A percentile compares a stretch with the other conserved stretches of the same genome.
Conservation (phyloP, 2,113 vertebrate genomes). For the Ceyx melanurus region DNA sequence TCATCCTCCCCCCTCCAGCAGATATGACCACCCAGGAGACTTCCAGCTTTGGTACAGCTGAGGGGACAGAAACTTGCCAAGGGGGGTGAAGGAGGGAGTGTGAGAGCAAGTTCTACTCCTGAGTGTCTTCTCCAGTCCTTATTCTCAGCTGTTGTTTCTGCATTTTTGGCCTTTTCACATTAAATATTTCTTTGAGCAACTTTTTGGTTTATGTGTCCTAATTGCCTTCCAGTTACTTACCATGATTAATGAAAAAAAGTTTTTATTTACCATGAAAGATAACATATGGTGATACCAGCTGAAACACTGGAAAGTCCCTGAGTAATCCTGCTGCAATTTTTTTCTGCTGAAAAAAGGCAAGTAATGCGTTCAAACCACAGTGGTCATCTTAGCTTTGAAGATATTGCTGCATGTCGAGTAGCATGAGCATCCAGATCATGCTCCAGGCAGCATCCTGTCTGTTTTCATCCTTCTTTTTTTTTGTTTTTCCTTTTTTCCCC, state of each 20-base stretch:
- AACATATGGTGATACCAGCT: background rate
- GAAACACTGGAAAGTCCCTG: conserved; percentile 45
- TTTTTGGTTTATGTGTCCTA: background rate
- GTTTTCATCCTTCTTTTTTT: background rate
- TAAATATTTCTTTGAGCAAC: background rate
- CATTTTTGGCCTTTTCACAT: background rate
- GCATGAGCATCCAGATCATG: background rate
- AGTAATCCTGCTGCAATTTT: background rate
- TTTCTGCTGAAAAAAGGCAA: background rate
- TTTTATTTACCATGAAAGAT: background rate
- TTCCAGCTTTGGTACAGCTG: background rate
- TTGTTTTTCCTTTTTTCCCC: background rate
- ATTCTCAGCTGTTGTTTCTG: background rate
- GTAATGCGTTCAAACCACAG: background rate
- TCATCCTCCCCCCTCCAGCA: background rate
- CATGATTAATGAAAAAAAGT: background rate
- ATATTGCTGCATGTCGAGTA: background rate
- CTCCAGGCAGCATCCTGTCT: background rate
- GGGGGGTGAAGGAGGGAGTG: background rate
- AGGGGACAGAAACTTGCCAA: background rate
- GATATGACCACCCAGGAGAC: background rate
- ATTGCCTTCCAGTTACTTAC: background rate
- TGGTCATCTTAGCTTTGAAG: background rate
- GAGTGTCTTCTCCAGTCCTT: background rate
- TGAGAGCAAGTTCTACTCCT: background rate